Evolutionary conservation across 2,888 invertebrate genomes (phyloP), one percentile per base, ranked within the genome.

Genomic region (Eugnorisma glareosa): DNA sequence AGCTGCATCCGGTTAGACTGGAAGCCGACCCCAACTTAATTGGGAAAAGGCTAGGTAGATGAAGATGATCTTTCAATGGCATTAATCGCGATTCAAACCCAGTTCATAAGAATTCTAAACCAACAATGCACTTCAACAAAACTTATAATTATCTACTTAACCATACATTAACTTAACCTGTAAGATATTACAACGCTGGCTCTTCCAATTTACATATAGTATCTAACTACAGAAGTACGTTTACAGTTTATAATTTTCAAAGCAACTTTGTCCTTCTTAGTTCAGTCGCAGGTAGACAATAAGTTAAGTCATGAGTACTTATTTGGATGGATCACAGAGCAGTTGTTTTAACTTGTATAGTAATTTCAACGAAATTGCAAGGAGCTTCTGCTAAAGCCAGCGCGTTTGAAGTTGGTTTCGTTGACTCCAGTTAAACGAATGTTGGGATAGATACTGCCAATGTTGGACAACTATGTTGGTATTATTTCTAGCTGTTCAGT

Each of bases 231-330:
- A 1, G 24, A 21, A n/a, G 31, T 45, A 24, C 21, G 6, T 37
- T 35, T 11, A 54, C 10, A 75, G 67, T 75, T 70, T 51, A 74
- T 74, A 77, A 72, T 69, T 71, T 77, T 63, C 74, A 51, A 83
- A 75, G 67, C 31, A 72, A 63, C 64, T 81, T 66, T 63, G 75
- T 78, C 67, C 69, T 82, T 79, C 82, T 75, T 54, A 86, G 69
- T 83, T 79, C 73, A 86, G 85, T 80, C 80, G 75, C 82, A 88
- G 86, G 85, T 86, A 87, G 72, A 82, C 75, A 84, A 85, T 82
- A 80, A 82, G 68, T 86, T 78, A 82, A 82, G 85, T 88, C 86
- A 73, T 80, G 75, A 84, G 75, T 81, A 82, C 78, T 80, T 83
- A 85, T 82, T 86, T 78, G 40, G 81, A 86, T 80, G 72, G 82